These are phyloP conservation scores for Chromobotia macracanthus DNA, from an alignment of 2,797 vertebrate species.

Conservation along the genomic window DNA sequence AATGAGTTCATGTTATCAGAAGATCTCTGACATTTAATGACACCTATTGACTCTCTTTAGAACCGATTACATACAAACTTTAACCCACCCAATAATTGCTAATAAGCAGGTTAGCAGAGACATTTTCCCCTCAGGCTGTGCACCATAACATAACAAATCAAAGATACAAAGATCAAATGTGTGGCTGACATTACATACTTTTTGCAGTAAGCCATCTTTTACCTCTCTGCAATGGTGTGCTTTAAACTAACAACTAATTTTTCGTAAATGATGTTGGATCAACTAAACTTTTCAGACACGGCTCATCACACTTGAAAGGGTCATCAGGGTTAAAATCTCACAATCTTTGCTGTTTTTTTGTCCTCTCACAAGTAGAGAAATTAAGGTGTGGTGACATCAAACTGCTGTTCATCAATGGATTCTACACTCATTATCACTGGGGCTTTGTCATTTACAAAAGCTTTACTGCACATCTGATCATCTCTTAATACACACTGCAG, in stretches of 20 bases:
- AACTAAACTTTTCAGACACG: background rate
- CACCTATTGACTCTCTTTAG: constrained; percentile 72
- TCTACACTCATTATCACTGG: constrained; percentile 55
- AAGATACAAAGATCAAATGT: constrained; percentile 10
- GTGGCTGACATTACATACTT: background rate
- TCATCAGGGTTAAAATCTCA: constrained; percentile 25
- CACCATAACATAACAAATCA: constrained; percentile 30
- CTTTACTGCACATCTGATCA: constrained; percentile 54
- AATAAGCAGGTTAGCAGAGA: constrained; percentile 71
- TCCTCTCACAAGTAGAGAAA: constrained; percentile 54
- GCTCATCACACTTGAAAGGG: constrained; percentile 4
- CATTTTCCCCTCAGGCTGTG: constrained; percentile 70
- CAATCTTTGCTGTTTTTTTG: constrained; percentile 46
- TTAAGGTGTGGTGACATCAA: constrained; percentile 56
- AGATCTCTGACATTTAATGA: constrained; percentile 72
- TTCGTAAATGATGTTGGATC: constrained; percentile 18
- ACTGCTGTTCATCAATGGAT: constrained; percentile 50
- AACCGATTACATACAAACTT: constrained; percentile 78
- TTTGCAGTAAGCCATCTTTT: background rate
- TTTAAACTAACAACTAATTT: constrained; percentile 39
- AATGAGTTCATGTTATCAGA: constrained; percentile 61
- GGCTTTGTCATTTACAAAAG: constrained; percentile 58
- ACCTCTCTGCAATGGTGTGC: constrained; percentile 1
- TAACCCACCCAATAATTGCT: constrained; percentile 78
- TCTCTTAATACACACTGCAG: constrained; percentile 55